A percentile compares a stretch with the other conserved stretches of the same genome.
phyloP scores from a whole-genome alignment of 2,888 invertebrate species.

The Taphrorychus bicolor region DNA sequence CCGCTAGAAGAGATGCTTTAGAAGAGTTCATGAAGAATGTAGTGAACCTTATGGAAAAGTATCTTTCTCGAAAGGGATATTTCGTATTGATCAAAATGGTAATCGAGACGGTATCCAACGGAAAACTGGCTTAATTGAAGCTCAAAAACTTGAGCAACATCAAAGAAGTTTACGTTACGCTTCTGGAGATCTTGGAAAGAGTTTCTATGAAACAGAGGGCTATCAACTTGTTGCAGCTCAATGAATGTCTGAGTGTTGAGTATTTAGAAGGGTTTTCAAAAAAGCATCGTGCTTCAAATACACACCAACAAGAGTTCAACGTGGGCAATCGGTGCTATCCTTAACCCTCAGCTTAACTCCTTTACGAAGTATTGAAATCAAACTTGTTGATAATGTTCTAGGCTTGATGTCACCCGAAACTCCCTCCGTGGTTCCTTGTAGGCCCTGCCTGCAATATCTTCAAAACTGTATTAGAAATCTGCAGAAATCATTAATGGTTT shows the following conservation, averaged over 20 bases:
- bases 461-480: conserved; percentile 52
- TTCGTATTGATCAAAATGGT: conserved; percentile 33
- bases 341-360: conserved; percentile 26
- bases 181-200: conserved; percentile 26
- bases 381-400: conserved; percentile 41
- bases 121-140: conserved; percentile 25
- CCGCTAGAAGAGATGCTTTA: conserved; percentile 53
- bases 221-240: conserved; percentile 18
- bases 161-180: conserved; percentile 7
- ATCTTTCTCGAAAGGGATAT: conserved; percentile 47
- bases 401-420: conserved; percentile 43
- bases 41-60: conserved; percentile 56
- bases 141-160: conserved; percentile 17
- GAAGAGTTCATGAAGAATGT: conserved; percentile 57
- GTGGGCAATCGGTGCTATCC: conserved; percentile 36
- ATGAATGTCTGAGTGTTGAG: conserved; percentile 35
- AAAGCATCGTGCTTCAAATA: conserved; percentile 23
- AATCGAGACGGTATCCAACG: conserved; percentile 24
- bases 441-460: conserved; percentile 48
- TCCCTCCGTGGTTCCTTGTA: conserved; percentile 38
- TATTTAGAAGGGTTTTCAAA: conserved; percentile 35
- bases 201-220: conserved; percentile 29
- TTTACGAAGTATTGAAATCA: conserved; percentile 38
- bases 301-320: conserved; percentile 38
- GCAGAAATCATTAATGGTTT: conserved; percentile 50